Evolutionary conservation across 2,888 invertebrate species (phyloP), one percentile per base, ranked within the genome.

Genomic region (Lordiphosa fenestrarum): DNA sequence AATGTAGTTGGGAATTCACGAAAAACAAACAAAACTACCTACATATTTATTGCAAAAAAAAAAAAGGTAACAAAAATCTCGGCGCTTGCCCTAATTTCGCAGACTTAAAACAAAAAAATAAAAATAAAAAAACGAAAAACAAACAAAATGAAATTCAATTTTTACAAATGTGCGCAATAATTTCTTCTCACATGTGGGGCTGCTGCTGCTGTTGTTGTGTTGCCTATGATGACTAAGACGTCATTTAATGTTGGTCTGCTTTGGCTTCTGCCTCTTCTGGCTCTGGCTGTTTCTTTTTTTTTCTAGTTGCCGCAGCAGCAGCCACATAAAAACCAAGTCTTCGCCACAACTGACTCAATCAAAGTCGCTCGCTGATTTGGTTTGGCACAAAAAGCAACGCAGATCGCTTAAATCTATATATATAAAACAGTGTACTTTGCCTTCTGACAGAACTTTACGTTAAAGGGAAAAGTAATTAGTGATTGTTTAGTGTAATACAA

Each of bases 1-100:
- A 41, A 23, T 30, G 12, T 37, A 37, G 12, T 37, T 37, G 37
- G 5, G 3, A 33, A 39, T 49, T 13, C 30, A 38, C 52, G 39
- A 63, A 47, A 40, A 61, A 61, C 9, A 40, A 50, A 40, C 40
- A 39, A 50, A 50, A 30, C 44, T 33, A 44, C 44, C 30, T 33
- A 44, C 30, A 50, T 19, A 30, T 23, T 25, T 25, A 25, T 25
- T 25, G n/a, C n/a, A 47, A 35, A 46, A 21, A 46, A 47, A 47
- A 47, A 46, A 47, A 47, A 47, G 35, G 35, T 38, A 49, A 37
- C 37, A 36, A 49, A 49, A 49, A 44, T 44, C 44, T 44, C 44
- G 15, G 44, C 25, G 44, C 44, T 44, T 44, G 44, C 44, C 44
- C 42, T 33, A 44, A 63, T 63, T 3, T 40, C 40, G 37, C 54